phyloP scores from a whole-genome alignment of 2,113 vertebrate genomes.

The Chloroceryle aenea region DNA sequence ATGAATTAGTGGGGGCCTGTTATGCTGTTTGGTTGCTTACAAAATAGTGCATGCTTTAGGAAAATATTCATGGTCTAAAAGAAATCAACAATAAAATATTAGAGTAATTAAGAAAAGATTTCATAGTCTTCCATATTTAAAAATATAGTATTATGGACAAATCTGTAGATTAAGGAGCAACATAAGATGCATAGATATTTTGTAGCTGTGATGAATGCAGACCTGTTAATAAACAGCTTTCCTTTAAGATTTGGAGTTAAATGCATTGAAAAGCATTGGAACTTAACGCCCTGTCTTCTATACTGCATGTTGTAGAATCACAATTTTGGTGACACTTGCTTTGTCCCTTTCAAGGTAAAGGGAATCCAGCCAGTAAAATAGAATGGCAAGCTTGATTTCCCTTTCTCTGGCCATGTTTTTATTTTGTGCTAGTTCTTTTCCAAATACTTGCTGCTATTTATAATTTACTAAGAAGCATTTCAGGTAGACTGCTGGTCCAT shows the following conservation, averaged over 20 bases:
- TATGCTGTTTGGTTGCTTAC: conserved; percentile 14
- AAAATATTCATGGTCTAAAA: neutral
- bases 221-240: neutral
- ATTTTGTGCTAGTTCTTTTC: neutral
- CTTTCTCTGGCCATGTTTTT: neutral
- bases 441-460: neutral
- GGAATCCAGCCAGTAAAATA: neutral
- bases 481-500: neutral
- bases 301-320: neutral
- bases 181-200: neutral
- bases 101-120: neutral
- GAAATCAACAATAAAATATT: neutral
- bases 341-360: neutral
- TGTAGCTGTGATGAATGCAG: neutral
- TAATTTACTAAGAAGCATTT: neutral
- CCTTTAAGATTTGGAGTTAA: neutral
- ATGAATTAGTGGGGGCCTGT: conserved; percentile 15
- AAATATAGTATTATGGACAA: neutral
- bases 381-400: neutral
- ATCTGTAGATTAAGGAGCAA: neutral
- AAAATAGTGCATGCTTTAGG: conserved; percentile 15
- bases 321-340: neutral
- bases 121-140: neutral
- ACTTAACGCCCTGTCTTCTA: neutral
- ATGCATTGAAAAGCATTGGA: neutral